Base-by-base conservation (phyloP, 2,797 vertebrate species). In the Enteromius treurensis region DNA sequence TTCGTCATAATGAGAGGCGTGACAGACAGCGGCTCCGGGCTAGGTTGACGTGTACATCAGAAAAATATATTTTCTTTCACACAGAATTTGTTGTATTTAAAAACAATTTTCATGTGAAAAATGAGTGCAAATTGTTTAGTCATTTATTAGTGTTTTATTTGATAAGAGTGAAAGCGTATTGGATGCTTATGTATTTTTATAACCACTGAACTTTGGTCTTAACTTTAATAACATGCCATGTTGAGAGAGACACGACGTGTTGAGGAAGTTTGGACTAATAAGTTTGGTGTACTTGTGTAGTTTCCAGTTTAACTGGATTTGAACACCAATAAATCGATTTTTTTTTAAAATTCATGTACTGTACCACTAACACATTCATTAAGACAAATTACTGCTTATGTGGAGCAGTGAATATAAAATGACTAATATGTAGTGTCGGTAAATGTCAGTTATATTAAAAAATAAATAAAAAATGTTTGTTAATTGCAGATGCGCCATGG, bases 401-500 rank as follows among this genome's bases (percentile, higher is more conserved):
- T 62, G 42, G 55, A 21, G 55, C 29, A 6, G 45, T 62, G 3
- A 77, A 45, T 77, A 1, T 14, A 23, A 53, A 37, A 10, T 53
- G 0, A 3, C 4, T 79, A 23, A 23, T 21, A 37, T 17, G 2
- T 7, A 37, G 21, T 45, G 37, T 21, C 1, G 0, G 1, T 68
- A 11, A 11, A 47, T 32, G 11, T 73, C 8, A 47, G 13, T 0
- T 37, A 6, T 51, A 32, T 71, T 70, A 5, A 26, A 26, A 26
- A 26, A 26, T 34, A 32, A 86, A 91, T 88, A 9, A 26, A 26
- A 26, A 26, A 26, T 26, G 26, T 26, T 85, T 84, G 15, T 10
- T 80, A 64, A 34, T 86, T 86, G 0, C 90, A 99, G 98, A 99
- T 81, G 98, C 98, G 19, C 98, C 98, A 1, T 99, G 98, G 98